Percentiles rank a stretch among this genome's conserved stretches.
phyloP scores from a whole-genome alignment of 2,113 vertebrate genomes.

The Thamnophis sirtalis region DNA sequence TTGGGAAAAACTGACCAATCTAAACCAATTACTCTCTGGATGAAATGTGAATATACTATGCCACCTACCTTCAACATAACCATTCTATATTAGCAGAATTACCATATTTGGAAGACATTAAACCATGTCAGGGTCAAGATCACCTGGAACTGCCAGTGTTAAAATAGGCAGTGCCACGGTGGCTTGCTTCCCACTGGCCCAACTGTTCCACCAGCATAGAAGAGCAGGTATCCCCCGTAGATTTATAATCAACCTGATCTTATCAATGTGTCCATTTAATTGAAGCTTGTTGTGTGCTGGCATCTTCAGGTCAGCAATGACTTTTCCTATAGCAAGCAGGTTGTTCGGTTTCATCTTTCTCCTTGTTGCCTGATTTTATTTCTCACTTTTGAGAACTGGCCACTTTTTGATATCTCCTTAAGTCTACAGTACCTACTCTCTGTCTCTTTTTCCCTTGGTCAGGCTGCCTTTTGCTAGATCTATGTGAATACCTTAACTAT shows the following conservation, averaged over 20 bases:
- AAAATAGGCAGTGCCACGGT: neutral
- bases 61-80: neutral
- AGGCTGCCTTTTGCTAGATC: neutral
- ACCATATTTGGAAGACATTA: neutral
- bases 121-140: neutral
- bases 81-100: neutral
- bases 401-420: neutral
- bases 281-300: neutral
- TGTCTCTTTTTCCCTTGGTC: neutral
- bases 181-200: neutral
- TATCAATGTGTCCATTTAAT: neutral
- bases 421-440: neutral
- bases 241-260: neutral
- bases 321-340: neutral
- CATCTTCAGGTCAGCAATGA: too few relatives aligned
- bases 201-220: neutral
- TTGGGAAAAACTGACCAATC: neutral
- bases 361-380: neutral
- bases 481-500: neutral
- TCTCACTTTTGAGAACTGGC: neutral
- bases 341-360: neutral
- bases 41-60: neutral
- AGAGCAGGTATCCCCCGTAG: neutral
- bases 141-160: neutral
- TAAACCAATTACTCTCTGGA: neutral